Conservation (phyloP, 2,888 invertebrate species). For the Ormyrus thymus region DNA sequence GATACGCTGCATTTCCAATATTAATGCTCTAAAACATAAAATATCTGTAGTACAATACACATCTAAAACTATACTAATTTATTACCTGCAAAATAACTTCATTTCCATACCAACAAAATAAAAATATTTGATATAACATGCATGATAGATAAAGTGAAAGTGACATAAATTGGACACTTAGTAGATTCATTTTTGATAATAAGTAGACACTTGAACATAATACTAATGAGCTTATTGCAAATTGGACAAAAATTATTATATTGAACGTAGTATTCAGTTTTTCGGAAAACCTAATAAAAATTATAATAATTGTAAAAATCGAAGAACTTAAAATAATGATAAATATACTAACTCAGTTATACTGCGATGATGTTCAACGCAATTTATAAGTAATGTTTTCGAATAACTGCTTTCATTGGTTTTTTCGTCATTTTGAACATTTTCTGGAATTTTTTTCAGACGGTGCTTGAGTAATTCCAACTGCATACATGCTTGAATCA, state of each 20-base stretch:
- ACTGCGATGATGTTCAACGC: conserved; percentile 41
- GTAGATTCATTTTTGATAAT: conserved; percentile 57
- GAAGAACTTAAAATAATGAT: neutral
- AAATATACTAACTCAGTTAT: conserved; percentile 40
- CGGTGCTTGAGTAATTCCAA: conserved; percentile 45
- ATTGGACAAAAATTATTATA: conserved; percentile 59
- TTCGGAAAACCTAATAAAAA: conserved; percentile 39
- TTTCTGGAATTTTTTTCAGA: conserved; percentile 19
- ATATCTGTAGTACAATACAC: neutral
- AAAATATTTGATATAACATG: conserved; percentile 63
- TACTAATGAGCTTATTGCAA: conserved; percentile 59
- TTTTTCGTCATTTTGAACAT: neutral
- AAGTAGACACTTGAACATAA: conserved; percentile 61
- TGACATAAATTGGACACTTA: conserved; percentile 58
- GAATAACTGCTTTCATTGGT: neutral
- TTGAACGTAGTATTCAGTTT: conserved; percentile 51
- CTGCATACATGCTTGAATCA: conserved; percentile 52
- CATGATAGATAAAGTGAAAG: conserved; percentile 57
- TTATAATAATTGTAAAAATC: neutral
- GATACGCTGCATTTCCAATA: conserved; percentile 60
- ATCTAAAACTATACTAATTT: neutral
- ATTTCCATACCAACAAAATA: conserved; percentile 66
- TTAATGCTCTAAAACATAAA: conserved; percentile 58
- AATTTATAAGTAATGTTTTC: conserved; percentile 24
- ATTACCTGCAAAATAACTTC: conserved; percentile 61